Base-by-base conservation (phyloP, 2,888 invertebrate genomes). In the Synergus umbraculus region DNA sequence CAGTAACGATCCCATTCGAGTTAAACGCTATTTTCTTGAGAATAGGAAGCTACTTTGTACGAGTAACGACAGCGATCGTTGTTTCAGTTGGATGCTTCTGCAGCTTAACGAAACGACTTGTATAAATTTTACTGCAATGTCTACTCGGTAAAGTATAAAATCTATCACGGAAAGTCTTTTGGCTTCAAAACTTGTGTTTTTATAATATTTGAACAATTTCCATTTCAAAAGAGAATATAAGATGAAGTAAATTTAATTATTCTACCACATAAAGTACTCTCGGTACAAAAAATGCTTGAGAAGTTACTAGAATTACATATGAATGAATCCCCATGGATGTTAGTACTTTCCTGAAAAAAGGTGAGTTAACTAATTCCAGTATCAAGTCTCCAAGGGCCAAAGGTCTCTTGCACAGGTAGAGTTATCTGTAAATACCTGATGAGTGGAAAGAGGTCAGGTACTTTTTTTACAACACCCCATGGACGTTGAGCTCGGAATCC, bases 11-110 rank as follows among this genome's bases (percentile, higher is more conserved):
- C 13, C 29, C 37, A 29, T 13, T 63, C 4, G 37, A 7, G 22
- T 63, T 63, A 37, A 63, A 63, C 22, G 63, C 13, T 37, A 65
- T 41, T 41, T 41, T 65, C 41, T 7, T 2, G 12, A 41, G 65
- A 65, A 7, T n/a, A 65, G 5, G 65, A 65, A 65, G 41, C 65
- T 15, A 41, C 65, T 65, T 41, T 41, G 37, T 41, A 65, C 29
- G n/a, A 65, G 37, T 65, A 65, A 41, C 5, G 65, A 37, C 65
- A 65, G 65, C 41, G 65, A n/a, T 65, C 8, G 64, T 64, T 15
- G 41, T 65, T 65, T 65, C 41, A 65, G 41, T n/a, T 65, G 41
- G 41, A 65, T 65, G 65, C 41, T 37, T 8, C 37, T 37, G 37
- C 15, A 41, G 65, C 65, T 41, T 41, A 15, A 37, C 65, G 37